These are phyloP conservation scores for Kradibia gibbosae DNA, from an alignment of 1,140 invertebrate species.

Conservation along the genomic window DNA sequence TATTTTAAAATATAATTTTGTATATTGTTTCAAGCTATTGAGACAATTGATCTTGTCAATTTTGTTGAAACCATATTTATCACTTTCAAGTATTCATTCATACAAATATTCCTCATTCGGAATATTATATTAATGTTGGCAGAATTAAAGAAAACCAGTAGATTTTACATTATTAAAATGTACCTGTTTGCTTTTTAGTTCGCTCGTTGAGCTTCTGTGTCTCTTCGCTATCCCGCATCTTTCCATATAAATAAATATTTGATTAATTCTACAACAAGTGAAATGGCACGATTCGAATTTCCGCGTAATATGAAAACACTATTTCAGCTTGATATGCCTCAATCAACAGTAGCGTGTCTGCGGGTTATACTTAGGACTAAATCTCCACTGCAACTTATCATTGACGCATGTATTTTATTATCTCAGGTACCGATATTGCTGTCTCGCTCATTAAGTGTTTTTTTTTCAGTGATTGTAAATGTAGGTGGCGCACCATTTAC, in stretches of 20 bases:
- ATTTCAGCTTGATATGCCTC: constrained; percentile 1
- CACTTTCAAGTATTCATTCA: no score
- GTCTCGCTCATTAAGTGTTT: constrained; percentile 39
- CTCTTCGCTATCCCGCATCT: constrained; percentile 33
- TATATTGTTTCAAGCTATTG: no score
- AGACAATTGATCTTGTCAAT: no score
- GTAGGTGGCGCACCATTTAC: constrained; percentile 29
- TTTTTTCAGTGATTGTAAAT: constrained; percentile 26
- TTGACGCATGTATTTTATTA: constrained; percentile 45
- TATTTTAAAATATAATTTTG: no score
- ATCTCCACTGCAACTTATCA: constrained; percentile 42
- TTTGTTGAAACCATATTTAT: no score
- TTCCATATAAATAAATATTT: constrained; percentile 29
- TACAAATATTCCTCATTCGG: no score
- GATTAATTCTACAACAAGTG: neutral
- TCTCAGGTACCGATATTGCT: constrained; percentile 37
- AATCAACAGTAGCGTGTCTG: constrained; percentile 6
- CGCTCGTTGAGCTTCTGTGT: constrained; percentile 12
- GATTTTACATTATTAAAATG: constrained; percentile 5
- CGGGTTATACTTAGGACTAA: neutral
- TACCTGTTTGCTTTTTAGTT: constrained; percentile 26
- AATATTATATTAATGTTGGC: no score
- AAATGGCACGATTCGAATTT: neutral
- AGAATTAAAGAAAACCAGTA: no score
- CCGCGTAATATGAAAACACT: neutral